These are phyloP conservation scores for Automeris io DNA, from an alignment of 2,888 invertebrate genomes.

Conservation along the genomic window DNA sequence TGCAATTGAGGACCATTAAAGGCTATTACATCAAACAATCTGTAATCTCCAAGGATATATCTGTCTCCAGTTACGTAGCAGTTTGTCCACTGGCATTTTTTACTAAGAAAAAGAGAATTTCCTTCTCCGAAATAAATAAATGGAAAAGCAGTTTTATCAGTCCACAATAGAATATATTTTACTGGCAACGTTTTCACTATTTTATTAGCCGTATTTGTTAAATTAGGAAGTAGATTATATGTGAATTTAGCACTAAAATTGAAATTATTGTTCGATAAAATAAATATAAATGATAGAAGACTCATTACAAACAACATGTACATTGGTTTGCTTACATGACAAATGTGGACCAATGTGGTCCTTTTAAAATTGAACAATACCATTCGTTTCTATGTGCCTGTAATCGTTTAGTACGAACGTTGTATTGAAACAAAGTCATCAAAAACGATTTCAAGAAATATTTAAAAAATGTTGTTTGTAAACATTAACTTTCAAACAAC, in stretches of 20 bases:
- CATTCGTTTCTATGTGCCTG: background rate
- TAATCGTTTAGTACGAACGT: background rate
- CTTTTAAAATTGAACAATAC: background rate
- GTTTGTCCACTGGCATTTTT: constrained; percentile 42
- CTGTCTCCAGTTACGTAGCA: constrained; percentile 48
- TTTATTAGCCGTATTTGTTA: background rate
- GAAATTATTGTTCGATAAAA: background rate
- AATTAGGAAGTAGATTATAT: background rate
- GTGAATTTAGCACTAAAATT: background rate
- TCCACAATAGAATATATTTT: constrained; percentile 54
- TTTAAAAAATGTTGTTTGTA: background rate
- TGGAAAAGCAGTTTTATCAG: constrained; percentile 33
- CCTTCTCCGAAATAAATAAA: constrained; percentile 44
- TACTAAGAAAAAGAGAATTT: constrained; percentile 32
- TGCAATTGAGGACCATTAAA: constrained; percentile 47
- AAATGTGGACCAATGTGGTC: background rate
- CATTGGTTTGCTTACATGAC: background rate
- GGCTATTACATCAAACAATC: constrained; percentile 41
- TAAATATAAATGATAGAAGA: background rate
- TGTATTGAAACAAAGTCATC: background rate
- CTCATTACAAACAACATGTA: background rate
- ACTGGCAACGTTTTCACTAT: background rate
- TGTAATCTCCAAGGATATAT: constrained; percentile 28
- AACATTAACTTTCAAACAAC: background rate
- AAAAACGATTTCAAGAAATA: background rate